Percentiles rank a stretch among this genome's conserved stretches.
These are phyloP conservation scores for Thera obeliscata DNA, from an alignment of 2,888 invertebrate species.

Conservation along the genomic window DNA sequence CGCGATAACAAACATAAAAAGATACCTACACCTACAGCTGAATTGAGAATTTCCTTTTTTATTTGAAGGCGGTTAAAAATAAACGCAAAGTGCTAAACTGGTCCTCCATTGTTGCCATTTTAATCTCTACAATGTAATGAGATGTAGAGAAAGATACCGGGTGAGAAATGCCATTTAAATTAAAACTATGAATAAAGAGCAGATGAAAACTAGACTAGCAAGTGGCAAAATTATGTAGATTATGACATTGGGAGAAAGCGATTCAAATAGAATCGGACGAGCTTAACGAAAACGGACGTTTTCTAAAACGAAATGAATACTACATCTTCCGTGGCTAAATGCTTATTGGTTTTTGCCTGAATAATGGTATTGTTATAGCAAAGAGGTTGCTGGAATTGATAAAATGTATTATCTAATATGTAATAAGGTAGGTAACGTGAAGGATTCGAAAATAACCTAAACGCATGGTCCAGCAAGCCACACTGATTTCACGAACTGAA, in stretches of 20 bases:
- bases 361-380: neutral
- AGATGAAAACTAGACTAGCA: slow-evolving; percentile 23
- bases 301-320: slow-evolving; percentile 26
- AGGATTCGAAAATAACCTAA: too few species aligned
- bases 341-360: slow-evolving; percentile 7
- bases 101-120: slow-evolving; percentile 3
- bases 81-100: neutral
- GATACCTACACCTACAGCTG: too few species aligned
- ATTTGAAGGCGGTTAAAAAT: neutral
- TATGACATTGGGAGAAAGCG: slow-evolving; percentile 35
- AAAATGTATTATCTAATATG: too few species aligned
- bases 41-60: too few species aligned
- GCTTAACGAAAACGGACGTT: slow-evolving; percentile 31
- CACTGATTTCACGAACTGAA: neutral
- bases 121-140: neutral
- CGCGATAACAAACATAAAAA: too few species aligned
- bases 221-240: slow-evolving; percentile 35
- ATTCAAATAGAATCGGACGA: slow-evolving; percentile 29
- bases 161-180: slow-evolving; percentile 22
- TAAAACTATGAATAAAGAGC: slow-evolving; percentile 24
- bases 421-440: too few species aligned
- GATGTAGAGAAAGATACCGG: slow-evolving; percentile 2
- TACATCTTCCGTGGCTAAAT: slow-evolving; percentile 24
- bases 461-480: too few species aligned
- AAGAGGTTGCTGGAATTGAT: too few species aligned